Evolutionary conservation across 2,888 invertebrate genomes (phyloP).

Genomic region (Philereme transversata): DNA sequence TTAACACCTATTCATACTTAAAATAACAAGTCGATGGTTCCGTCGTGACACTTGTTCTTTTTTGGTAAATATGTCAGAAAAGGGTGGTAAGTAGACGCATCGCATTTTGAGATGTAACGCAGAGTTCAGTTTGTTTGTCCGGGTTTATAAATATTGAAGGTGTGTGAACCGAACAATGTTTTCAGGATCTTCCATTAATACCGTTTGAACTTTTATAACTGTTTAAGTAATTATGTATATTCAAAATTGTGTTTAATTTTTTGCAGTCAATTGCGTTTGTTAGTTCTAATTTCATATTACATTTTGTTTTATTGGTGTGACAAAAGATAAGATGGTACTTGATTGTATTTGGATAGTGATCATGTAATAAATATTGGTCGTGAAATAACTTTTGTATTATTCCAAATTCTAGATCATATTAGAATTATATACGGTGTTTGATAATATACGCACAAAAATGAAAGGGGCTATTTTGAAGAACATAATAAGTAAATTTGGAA

Average conservation of each 20-base stretch:
- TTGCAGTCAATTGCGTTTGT: constrained; percentile 71
- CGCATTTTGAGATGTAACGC: background rate
- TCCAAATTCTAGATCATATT: constrained; percentile 21
- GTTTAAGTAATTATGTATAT: constrained; percentile 45
- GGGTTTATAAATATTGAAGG: constrained; percentile 35
- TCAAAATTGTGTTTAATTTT: constrained; percentile 60
- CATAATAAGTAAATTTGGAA: too few relatives aligned
- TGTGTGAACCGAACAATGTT: constrained; percentile 50
- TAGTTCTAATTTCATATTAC: constrained; percentile 51
- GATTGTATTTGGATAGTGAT: constrained; percentile 76
- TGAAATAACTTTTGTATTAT: constrained; percentile 49
- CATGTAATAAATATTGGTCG: constrained; percentile 77
- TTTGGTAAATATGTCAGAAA: too few relatives aligned
- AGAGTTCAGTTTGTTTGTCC: constrained; percentile 11
- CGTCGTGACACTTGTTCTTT: too few relatives aligned
- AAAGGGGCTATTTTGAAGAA: too few relatives aligned
- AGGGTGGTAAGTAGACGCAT: too few relatives aligned
- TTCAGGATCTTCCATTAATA: constrained; percentile 78
- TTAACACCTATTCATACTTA: too few relatives aligned
- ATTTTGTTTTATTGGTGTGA: constrained; percentile 72
- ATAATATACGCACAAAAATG: too few relatives aligned
- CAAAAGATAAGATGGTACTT: constrained; percentile 69
- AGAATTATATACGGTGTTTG: too few relatives aligned
- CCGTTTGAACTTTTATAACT: constrained; percentile 53
- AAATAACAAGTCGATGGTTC: too few relatives aligned